phyloP scores from a whole-genome alignment of 2,888 invertebrate genomes.

The Andrena haemorrhoa region DNA sequence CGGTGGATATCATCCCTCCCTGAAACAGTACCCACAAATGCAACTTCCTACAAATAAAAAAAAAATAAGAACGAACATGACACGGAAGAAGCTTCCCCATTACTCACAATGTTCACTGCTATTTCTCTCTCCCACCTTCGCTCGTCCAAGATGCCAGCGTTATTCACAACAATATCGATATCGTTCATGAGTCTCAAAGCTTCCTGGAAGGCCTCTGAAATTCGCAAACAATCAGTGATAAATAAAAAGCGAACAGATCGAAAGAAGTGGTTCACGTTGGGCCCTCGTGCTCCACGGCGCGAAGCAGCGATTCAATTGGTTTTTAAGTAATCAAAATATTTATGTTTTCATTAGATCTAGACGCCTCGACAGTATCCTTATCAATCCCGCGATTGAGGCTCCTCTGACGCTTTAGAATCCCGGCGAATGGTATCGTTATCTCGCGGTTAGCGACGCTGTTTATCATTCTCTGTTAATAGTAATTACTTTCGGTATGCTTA shows the following conservation, averaged over 20 bases:
- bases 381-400: constrained; percentile 10
- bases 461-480: not conserved
- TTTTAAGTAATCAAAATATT: constrained; percentile 41
- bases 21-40: constrained; percentile 40
- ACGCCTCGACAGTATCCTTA: not conserved
- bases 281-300: not conserved
- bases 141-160: constrained; percentile 92
- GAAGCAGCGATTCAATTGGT: not conserved
- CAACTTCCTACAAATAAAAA: not conserved
- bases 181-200: constrained; percentile 89
- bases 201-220: constrained; percentile 89
- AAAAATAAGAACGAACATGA: not conserved
- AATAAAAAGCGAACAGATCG: not conserved
- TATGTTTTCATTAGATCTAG: constrained; percentile 28
- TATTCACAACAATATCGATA: constrained; percentile 92
- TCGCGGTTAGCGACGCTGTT: not conserved
- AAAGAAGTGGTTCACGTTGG: not conserved
- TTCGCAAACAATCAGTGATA: constrained; percentile 41
- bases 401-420: constrained; percentile 2
- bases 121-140: constrained; percentile 91
- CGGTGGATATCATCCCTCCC: constrained; percentile 80
- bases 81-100: constrained; percentile 53
- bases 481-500: constrained; percentile 56
- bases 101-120: constrained; percentile 91
- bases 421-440: not conserved